phyloP scores from a whole-genome alignment of 1,140 invertebrate species.

The Aphis craccivora region DNA sequence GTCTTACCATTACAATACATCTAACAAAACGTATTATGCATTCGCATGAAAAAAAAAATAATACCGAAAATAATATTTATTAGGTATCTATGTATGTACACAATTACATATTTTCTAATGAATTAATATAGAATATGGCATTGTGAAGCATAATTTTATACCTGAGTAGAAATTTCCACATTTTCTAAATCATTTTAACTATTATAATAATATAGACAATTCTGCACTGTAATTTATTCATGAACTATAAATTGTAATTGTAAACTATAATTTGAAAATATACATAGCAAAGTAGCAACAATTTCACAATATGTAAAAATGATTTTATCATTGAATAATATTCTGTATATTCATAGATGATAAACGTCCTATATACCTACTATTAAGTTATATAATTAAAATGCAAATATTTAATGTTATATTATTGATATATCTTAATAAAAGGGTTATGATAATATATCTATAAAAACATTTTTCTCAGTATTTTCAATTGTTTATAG shows the following conservation, averaged over 20 bases:
- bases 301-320: too few relatives aligned
- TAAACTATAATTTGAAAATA: neutral
- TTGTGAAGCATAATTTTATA: too few relatives aligned
- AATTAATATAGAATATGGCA: neutral
- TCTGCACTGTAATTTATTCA: neutral
- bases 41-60: neutral
- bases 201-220: neutral
- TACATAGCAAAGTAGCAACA: neutral
- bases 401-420: too few relatives aligned
- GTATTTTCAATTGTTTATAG: too few relatives aligned
- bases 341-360: too few relatives aligned
- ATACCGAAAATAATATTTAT: neutral
- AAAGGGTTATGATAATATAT: too few relatives aligned
- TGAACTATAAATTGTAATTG: neutral
- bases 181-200: neutral
- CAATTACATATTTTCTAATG: neutral
- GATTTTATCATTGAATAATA: too few relatives aligned
- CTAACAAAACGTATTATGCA: neutral
- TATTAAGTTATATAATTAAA: too few relatives aligned
- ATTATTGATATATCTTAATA: too few relatives aligned
- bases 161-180: neutral
- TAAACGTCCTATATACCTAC: too few relatives aligned
- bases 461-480: too few relatives aligned
- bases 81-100: neutral
- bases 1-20: neutral